A percentile compares a stretch with the other conserved stretches of the same genome.
phyloP scores from a whole-genome alignment of 2,888 invertebrate species.

The Anoncus sp. region DNA sequence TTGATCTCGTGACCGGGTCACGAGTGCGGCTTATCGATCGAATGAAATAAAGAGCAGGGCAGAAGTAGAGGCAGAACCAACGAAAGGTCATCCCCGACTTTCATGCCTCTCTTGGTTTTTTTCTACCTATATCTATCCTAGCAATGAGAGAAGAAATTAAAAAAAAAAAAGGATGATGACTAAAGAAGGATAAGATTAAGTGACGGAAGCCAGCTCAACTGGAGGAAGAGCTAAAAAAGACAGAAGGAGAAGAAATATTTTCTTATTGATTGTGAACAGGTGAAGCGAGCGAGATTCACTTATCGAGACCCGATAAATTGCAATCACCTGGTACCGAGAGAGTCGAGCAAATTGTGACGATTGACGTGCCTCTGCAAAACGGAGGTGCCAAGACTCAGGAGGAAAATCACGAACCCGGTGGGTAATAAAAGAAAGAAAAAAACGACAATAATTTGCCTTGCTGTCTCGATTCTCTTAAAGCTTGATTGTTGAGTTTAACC shows the following conservation, averaged over 20 bases:
- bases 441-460: too few relatives aligned
- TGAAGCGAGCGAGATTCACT: slow-evolving; percentile 79
- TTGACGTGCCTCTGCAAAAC: slow-evolving; percentile 81
- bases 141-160: neutral
- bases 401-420: slow-evolving; percentile 80
- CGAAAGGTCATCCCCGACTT: slow-evolving; percentile 34
- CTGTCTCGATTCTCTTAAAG: too few relatives aligned
- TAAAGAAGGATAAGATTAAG: slow-evolving; percentile 14
- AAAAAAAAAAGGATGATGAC: slow-evolving; percentile 7
- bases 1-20: slow-evolving; percentile 68
- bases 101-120: slow-evolving; percentile 38
- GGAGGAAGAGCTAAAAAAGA: neutral
- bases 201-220: neutral
- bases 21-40: slow-evolving; percentile 65
- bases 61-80: neutral
- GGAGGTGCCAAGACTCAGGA: slow-evolving; percentile 82
- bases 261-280: slow-evolving; percentile 64
- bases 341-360: slow-evolving; percentile 80
- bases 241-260: slow-evolving; percentile 40
- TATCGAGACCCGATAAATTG: slow-evolving; percentile 85
- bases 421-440: slow-evolving; percentile 57
- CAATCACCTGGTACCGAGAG: slow-evolving; percentile 78
- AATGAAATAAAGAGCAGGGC: slow-evolving; percentile 26
- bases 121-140: neutral
- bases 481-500: too few relatives aligned